Conservation (phyloP, 2,113 vertebrate genomes). For the Cynoglossus semilaevis region DNA sequence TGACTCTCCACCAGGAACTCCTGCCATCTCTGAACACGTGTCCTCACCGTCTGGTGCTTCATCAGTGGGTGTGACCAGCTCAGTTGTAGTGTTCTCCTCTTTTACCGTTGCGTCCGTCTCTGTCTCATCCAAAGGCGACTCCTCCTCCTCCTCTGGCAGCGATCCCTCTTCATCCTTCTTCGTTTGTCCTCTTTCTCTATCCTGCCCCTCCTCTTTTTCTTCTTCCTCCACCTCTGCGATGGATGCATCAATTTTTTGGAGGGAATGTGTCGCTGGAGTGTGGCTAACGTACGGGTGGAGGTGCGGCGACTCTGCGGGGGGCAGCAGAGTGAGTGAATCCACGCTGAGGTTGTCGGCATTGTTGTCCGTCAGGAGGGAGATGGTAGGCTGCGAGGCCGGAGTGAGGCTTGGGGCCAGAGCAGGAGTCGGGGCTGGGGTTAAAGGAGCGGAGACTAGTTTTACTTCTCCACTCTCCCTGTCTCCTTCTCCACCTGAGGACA, state of each 20-base stretch:
- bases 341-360: constrained; percentile 81
- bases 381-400: constrained; percentile 89
- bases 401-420: constrained; percentile 91
- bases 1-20: constrained; percentile 1
- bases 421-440: constrained; percentile 50
- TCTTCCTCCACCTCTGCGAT: constrained; percentile 53
- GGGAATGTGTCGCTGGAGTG: constrained; percentile 57
- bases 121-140: constrained; percentile 24
- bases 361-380: constrained; percentile 88
- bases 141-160: constrained; percentile 13
- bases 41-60: constrained; percentile 24
- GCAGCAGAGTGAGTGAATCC: constrained; percentile 91
- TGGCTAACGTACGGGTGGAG: constrained; percentile 78
- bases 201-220: neutral
- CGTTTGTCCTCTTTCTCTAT: neutral
- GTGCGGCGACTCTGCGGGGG: constrained; percentile 82
- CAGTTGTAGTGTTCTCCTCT: constrained; percentile 39
- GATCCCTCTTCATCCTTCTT: neutral
- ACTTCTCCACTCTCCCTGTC: constrained; percentile 35
- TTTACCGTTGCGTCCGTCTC: constrained; percentile 35
- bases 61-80: constrained; percentile 42
- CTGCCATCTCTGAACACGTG: neutral
- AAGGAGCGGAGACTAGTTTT: constrained; percentile 16
- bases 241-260: constrained; percentile 39
- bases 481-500: constrained; percentile 62